A percentile compares a stretch with the other conserved stretches of the same genome.
Evolutionary conservation across 2,113 vertebrate genomes (phyloP).

Genomic region (Poicephalus meyeri): DNA sequence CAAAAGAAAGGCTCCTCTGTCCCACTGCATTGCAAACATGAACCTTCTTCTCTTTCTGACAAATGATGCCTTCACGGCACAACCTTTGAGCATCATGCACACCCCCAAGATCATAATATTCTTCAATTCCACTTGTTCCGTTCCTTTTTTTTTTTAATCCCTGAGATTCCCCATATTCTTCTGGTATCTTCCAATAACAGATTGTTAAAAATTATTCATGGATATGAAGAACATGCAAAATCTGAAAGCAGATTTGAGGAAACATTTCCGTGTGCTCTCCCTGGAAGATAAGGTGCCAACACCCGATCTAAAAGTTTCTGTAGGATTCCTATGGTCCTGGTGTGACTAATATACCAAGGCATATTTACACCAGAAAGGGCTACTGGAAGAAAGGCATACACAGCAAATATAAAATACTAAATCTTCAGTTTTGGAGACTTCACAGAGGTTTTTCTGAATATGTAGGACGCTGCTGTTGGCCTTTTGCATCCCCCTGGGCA

Average conservation of each 20-base stretch:
- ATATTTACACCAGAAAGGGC: background rate
- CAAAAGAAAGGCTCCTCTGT: background rate
- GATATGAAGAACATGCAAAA: background rate
- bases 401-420: background rate
- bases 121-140: background rate
- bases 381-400: background rate
- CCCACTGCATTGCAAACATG: background rate
- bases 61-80: rapidly evolving
- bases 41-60: background rate
- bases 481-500: background rate
- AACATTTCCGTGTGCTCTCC: background rate
- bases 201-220: background rate
- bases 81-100: background rate
- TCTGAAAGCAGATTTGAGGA: background rate
- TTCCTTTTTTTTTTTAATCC: background rate
- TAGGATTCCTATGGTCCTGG: background rate
- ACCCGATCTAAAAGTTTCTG: background rate
- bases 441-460: background rate
- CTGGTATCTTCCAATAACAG: background rate
- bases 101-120: background rate
- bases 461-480: background rate
- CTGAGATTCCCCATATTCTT: background rate
- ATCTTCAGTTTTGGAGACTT: background rate
- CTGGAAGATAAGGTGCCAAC: background rate
- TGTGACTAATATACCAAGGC: background rate